Evolutionary conservation across 2,888 invertebrate genomes (phyloP), one percentile per base, ranked within the genome.

Genomic region (Sarcophaga variegata): DNA sequence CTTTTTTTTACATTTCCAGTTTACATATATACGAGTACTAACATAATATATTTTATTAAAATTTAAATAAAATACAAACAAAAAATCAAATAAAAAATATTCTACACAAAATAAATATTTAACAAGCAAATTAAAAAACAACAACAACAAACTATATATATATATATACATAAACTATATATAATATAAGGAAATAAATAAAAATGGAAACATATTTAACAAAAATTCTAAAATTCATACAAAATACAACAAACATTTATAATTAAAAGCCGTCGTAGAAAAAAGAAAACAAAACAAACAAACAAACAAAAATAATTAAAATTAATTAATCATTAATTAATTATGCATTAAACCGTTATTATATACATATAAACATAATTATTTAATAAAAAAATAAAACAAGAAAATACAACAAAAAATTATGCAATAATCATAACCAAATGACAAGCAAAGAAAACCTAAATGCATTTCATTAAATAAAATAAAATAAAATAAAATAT

Each of bases 61-160:
- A 89, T 77, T 70, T 70, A 47, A 76, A 8, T 81, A 84, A 62
- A 80, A 81, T 85, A 87, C 85, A n/a, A 79, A 85, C 72, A 81
- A 84, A 37, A 82, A 67, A 25, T 75, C 77, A 76, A 74, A 11
- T n/a, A 25, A 49, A 49, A 81, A 49, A 20, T 22, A 80, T 72
- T 64, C 71, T 71, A 80, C 71, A 64, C 25, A 76, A 81, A 49
- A 49, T 49, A 49, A 49, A 54, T n/a, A 71, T 63, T 59, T 47
- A 66, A 69, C 37, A 81, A 69, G 69, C 70, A 76, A n/a, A 62
- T 69, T 49, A 62, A 27, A 88, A 78, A 22, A 27, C 60, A 54
- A 49, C 72, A 77, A 10, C 62, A 77, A 69, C 20, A 54, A 25
- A 60, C 27, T 77, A 47, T 12, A 37, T 22, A 72, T 54, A 27